These are phyloP conservation scores for Prunella himalayana DNA, from an alignment of 2,113 vertebrate genomes.

Conservation along the genomic window DNA sequence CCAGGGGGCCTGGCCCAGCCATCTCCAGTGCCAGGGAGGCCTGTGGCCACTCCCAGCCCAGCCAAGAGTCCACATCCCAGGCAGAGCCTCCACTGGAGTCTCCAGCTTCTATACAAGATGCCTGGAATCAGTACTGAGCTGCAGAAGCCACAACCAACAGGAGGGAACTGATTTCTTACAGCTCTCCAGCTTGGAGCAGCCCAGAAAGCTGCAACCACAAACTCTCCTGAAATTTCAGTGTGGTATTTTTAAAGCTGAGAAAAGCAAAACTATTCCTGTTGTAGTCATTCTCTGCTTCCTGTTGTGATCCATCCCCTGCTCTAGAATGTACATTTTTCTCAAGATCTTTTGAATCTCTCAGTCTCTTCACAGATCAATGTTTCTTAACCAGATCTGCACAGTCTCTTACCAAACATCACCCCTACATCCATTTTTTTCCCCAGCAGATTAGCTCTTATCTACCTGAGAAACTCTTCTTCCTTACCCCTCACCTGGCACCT, in stretches of 20 bases:
- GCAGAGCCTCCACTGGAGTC: background rate
- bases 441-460: background rate
- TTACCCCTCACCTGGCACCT: background rate
- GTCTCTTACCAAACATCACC: background rate
- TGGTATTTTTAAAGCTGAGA: background rate
- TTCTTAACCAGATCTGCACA: background rate
- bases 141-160: background rate
- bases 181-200: background rate
- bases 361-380: background rate
- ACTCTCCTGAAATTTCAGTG: no score
- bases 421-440: no score
- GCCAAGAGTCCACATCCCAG: background rate
- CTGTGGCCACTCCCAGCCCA: fast-evolving
- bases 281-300: background rate
- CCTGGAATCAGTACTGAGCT: background rate
- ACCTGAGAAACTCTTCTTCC: background rate
- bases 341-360: background rate
- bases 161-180: background rate
- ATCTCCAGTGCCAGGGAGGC: background rate
- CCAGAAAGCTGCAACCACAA: background rate
- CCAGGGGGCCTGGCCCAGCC: background rate
- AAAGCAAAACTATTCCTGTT: background rate
- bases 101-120: background rate
- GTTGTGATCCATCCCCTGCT: background rate
- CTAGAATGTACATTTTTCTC: background rate